Evolutionary conservation across 2,888 invertebrate species (phyloP).

Genomic region (Meiosimyza decipiens): DNA sequence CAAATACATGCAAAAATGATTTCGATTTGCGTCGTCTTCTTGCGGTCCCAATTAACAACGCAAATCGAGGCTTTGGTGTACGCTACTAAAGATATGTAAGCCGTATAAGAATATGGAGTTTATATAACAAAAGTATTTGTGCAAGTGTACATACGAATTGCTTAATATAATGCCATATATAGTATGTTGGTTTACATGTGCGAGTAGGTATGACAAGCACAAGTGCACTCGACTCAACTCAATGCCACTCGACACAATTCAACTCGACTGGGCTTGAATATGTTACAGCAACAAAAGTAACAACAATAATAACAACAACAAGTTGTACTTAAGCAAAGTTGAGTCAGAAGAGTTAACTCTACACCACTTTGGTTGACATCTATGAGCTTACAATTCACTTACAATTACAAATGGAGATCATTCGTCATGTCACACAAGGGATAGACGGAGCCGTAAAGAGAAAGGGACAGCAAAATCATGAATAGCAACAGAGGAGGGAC

Average conservation of each 20-base stretch:
- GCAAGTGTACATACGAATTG: too few relatives aligned
- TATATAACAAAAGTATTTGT: too few relatives aligned
- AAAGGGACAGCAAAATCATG: not conserved
- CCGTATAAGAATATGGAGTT: too few relatives aligned
- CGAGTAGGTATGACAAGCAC: not conserved
- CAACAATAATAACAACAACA: not conserved
- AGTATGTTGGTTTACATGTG: not conserved
- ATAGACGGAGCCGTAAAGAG: not conserved
- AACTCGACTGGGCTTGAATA: too few relatives aligned
- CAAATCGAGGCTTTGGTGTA: too few relatives aligned
- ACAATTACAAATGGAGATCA: conserved; percentile 34
- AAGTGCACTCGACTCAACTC: conserved; percentile 7
- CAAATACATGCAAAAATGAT: too few relatives aligned
- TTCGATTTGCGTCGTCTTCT: too few relatives aligned
- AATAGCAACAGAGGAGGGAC: not conserved
- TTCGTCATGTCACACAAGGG: conserved; percentile 23
- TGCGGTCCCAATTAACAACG: too few relatives aligned
- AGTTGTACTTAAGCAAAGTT: conserved; percentile 8
- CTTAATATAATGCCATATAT: not conserved
- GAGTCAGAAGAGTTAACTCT: conserved; percentile 21
- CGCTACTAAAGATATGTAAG: too few relatives aligned
- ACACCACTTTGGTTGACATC: conserved; percentile 29
- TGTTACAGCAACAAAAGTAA: too few relatives aligned
- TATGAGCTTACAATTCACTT: conserved; percentile 30
- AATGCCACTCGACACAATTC: too few relatives aligned